phyloP scores from a whole-genome alignment of 2,888 invertebrate species.

The Dusona sp. region DNA sequence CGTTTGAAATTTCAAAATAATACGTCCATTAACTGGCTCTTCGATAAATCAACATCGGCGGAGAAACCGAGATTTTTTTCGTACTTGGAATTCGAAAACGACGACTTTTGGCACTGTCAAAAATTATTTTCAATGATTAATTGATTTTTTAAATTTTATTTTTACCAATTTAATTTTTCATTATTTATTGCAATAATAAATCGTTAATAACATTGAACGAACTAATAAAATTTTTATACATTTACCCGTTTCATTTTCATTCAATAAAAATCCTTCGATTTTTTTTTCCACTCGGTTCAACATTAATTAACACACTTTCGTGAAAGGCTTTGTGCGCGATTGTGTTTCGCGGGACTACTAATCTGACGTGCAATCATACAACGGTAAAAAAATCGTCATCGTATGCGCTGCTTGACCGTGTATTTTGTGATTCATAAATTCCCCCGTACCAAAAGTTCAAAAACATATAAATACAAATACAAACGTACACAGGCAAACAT shows the following conservation, averaged over 20 bases:
- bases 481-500: background rate
- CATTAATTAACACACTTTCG: conserved; percentile 1
- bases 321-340: conserved; percentile 1
- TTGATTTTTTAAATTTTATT: background rate
- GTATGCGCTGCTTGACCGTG: conserved; percentile 10
- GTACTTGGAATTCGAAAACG: no score
- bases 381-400: conserved; percentile 24
- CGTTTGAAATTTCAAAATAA: background rate
- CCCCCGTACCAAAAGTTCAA: background rate
- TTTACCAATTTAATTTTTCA: background rate
- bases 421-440: conserved; percentile 42
- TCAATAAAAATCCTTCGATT: background rate
- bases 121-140: no score
- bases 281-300: background rate
- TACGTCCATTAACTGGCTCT: background rate
- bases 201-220: background rate
- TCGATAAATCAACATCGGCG: background rate
- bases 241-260: background rate
- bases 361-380: conserved; percentile 22
- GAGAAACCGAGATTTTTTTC: background rate
- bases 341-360: conserved; percentile 13
- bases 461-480: background rate
- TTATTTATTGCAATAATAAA: no score
- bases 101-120: no score
- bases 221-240: background rate